Evolutionary conservation across 2,113 vertebrate genomes (phyloP), one percentile per base, ranked within the genome.

Genomic region (Bungarus multicinctus): DNA sequence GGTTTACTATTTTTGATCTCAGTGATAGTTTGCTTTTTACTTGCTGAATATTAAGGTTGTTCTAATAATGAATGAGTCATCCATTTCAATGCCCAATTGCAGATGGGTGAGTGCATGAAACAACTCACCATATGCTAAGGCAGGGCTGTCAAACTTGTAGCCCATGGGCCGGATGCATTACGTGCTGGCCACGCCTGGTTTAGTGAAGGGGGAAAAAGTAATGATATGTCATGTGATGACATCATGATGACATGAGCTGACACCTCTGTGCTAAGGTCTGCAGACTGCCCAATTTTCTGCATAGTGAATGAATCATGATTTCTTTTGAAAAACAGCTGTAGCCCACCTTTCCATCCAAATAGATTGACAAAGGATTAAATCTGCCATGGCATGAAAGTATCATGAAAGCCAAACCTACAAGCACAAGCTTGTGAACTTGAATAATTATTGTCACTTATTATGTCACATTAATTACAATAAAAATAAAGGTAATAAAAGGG

Each of bases 381-480:
- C 87, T 88, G 18, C 45, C 85, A 92, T 6, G 7, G 58, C 58
- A 54, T n/a, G 16, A 6, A 92, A 60, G 1, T 52, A 16, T 52
- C 23, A 30, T 14, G 16, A 6, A 30, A 10, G 22, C 30, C 20
- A 64, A 85, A 27, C 27, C 22, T 57, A 5, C 18, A 34, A 18
- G 39, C 27, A 30, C 4, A 87, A 87, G 23, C 27, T 16, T 0
- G 23, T 52, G 23, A 87, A 30, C 22, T 53, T 12, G 58, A 90
- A 34, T 92, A 93, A 95, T 94, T 90, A 96, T 50, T 74, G 54
- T 4, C 45, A 92, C 89, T 58, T 53, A 4, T 81, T 47, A 22
- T 94, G 27, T 90, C 69, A 93, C 52, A 8, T 8, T 93, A 95
- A 85, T 11, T 91, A 2, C 52, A 94, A 58, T 39, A 74, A 86